Base-by-base conservation (phyloP, 2,113 vertebrate species). In the Anolis sagrei region DNA sequence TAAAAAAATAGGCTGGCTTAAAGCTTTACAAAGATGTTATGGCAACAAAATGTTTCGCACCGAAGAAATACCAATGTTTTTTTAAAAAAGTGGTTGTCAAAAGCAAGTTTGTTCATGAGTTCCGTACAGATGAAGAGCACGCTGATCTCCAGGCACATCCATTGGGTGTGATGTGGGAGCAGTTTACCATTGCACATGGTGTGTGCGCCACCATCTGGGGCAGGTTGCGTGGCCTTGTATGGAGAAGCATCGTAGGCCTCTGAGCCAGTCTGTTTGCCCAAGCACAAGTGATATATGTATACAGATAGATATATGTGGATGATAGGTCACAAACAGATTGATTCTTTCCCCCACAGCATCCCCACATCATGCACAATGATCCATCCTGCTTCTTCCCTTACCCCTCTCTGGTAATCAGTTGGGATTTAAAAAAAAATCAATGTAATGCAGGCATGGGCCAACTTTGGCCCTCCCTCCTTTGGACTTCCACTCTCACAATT, bases 21-120 rank as follows among this genome's bases (percentile, higher is more conserved):
- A 86, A 79, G 68, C 86, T 87, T 77, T 77, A 72, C 64, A 87
- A 69, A 49, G 64, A 77, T 82, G 36, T 48, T 76, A 82, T 48
- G 14, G 73, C 79, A 87, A 61, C 29, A 70, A 82, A 82, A 36
- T 11, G 13, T 54, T 62, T 7, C 39, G 4, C n/a, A 54, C 49
- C 39, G 6, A 13, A 11, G 27, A 44, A 44, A 44, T 29, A 5
- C n/a, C 19, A 1, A n/a, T 25, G 44, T n/a, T 44, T 44, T 44
- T 44, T 44, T 25, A 66, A 66, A 44, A 72, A 72, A 39, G 34
- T 58, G 51, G 64, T 48, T n/a, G 3, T 69, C 54, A 32, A 82
- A 58, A 68, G 36, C 11, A 54, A 49, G 19, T 58, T 81, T 19
- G 27, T 32, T 14, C 9, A 32, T 27, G 1, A 51, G 73, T 27